Base-by-base conservation (phyloP, 2,888 invertebrate species). In the Hyposoter didymator region DNA sequence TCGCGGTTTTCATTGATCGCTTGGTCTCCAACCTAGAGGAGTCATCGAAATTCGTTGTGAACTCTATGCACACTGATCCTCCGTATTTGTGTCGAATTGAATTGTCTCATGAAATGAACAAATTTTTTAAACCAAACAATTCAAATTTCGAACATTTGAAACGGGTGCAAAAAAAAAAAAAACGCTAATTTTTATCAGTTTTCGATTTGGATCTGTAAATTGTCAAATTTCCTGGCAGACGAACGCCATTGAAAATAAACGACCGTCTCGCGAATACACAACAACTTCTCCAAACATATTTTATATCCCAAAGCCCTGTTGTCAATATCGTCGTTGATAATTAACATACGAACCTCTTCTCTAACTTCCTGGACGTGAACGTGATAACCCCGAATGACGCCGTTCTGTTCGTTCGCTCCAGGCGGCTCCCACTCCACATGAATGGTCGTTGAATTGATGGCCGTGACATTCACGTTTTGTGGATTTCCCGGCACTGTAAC, bases 401-500 rank as follows among this genome's bases (percentile, higher is more conserved):
- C 99, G 93, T 99, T 98, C 87, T 98, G 96, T 91, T 99, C 98
- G 91, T 98, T 97, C 89, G 97, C 97, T 84, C 96, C 95, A 0
- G 99, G 99, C 8, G 98, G 97, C 92, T 98, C 97, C 99, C 99
- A 99, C 86, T 97, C 96, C 75, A 99, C 98, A 94, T 97, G 97
- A 89, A 99, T 97, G 52, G 99, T 96, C n/a, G 99, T 99, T 0
- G 99, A 99, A 95, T 99, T 99, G 93, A 99, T 95, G 32, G 98
- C 96, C 86, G 96, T 96, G 64, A 97, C 97, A 94, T 97, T 97
- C 87, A 99, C 98, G 92, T 98, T 97, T 94, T 98, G 97, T 70
- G 99, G 99, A 94, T 99, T 98, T 88, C 99, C 99, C 90, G 99
- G 99, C 95, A 99, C 99, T 99, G 96, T 95, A 95, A 95, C 94